Evolutionary conservation across 2,113 vertebrate species (phyloP).

Genomic region (Antennarius striatus): DNA sequence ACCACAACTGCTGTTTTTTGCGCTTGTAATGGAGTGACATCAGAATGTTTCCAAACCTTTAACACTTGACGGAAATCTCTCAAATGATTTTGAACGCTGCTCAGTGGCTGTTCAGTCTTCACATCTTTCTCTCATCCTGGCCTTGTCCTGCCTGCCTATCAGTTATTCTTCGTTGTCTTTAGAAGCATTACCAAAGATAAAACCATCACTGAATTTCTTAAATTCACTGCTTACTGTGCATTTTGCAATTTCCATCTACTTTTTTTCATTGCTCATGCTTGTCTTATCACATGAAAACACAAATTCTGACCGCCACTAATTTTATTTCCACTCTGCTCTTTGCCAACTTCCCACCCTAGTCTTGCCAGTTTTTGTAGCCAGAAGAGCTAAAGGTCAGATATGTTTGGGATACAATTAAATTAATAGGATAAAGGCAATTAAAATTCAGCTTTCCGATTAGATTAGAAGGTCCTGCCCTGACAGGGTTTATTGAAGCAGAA

Average conservation of each 20-base stretch:
- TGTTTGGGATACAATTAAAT: conserved; percentile 36
- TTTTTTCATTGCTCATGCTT: not conserved
- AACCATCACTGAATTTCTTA: conserved; percentile 2
- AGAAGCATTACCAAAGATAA: not conserved
- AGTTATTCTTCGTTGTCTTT: conserved; percentile 16
- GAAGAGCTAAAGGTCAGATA: conserved; percentile 13
- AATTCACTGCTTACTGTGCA: not conserved
- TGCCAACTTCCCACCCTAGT: conserved; percentile 29
- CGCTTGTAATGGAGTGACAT: too few relatives aligned
- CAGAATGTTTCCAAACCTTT: too few relatives aligned
- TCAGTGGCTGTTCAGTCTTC: not conserved
- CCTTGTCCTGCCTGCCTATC: conserved; percentile 13
- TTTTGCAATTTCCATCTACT: conserved; percentile 2
- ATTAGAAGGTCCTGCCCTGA: conserved; percentile 32
- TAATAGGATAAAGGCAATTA: conserved; percentile 41
- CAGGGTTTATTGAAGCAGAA: conserved; percentile 50
- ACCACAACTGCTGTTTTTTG: too few relatives aligned
- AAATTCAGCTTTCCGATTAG: conserved; percentile 30
- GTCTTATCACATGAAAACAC: not conserved
- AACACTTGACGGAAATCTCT: too few relatives aligned
- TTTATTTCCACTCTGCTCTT: not conserved
- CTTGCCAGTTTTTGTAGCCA: conserved; percentile 25
- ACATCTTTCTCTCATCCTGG: too few relatives aligned
- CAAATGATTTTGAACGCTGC: not conserved
- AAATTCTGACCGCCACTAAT: not conserved